Base-by-base conservation (phyloP, 2,113 vertebrate species). In the Microcebus lehilahytsara region DNA sequence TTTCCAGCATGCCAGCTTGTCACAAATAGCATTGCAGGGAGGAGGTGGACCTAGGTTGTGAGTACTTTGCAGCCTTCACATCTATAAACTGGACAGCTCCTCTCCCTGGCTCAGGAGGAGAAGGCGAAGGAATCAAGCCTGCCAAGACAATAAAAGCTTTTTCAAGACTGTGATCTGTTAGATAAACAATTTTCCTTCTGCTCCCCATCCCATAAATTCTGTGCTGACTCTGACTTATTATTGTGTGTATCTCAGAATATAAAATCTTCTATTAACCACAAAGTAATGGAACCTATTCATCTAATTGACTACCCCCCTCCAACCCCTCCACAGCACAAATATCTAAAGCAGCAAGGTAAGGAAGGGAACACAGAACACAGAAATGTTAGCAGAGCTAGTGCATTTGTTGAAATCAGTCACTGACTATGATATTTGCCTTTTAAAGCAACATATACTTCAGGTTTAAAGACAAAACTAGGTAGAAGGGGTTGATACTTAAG, bases 261-360 rank as follows among this genome's bases (percentile, higher is more conserved):
- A 58, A 89, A 97, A 67, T 46, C 3, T 96, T 97, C 95, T 92
- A 88, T 96, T 98, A 97, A 96, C 78, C 86, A 88, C 69, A 84
- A 83, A 60, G 40, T 90, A 98, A 97, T 58, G 40, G 94, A 97
- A 96, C 0, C 6, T 81, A 86, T 96, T 96, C 14, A 95, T 85
- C 40, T 97, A 96, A 83, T 72, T 91, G 78, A 69, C 96, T n/a
- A 71, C 6, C 5, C n/a, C 62, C 10, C 94, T 75, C 46, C 74
- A 30, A 30, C 27, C 27, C 14, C 42, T 6, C 27, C 32, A 3
- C 0, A 87, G 14, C 49, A 42, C 25, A 94, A 11, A 34, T 85
- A 10, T 60, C 46, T 74, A 90, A 89, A 75, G 32, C 77, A 72
- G 19, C 22, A 64, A 93, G 56, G 46, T 58, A 23, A 94, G 53